phyloP scores from a whole-genome alignment of 1,140 invertebrate species.

The Euschistus heros region DNA sequence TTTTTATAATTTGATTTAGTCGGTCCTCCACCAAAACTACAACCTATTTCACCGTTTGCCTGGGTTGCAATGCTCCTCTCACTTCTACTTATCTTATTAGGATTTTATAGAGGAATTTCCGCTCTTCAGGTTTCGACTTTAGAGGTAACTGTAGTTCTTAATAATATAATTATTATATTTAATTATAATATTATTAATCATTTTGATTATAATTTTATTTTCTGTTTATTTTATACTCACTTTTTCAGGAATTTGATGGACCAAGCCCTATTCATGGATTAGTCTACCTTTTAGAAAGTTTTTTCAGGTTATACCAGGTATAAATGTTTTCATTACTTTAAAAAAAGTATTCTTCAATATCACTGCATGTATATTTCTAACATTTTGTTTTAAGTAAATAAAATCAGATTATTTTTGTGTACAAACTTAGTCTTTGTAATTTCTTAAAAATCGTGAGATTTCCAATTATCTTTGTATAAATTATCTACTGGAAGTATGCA shows the following conservation, averaged over 20 bases:
- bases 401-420: too few species aligned
- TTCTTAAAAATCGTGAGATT: too few species aligned
- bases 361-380: slow-evolving; percentile 10
- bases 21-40: slow-evolving; percentile 28
- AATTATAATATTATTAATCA: not conserved
- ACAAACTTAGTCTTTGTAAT: too few species aligned
- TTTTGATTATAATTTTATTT: not conserved
- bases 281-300: slow-evolving; percentile 28
- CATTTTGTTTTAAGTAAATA: slow-evolving; percentile 13
- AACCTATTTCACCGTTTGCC: slow-evolving; percentile 28
- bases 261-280: slow-evolving; percentile 28
- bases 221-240: not conserved
- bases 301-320: slow-evolving; percentile 28
- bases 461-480: too few species aligned
- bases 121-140: slow-evolving; percentile 26
- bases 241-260: slow-evolving; percentile 28
- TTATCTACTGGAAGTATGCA: too few species aligned
- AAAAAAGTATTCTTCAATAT: too few species aligned
- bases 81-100: slow-evolving; percentile 22
- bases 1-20: slow-evolving; percentile 23
- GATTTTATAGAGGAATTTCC: slow-evolving; percentile 26
- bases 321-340: not conserved
- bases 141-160: slow-evolving; percentile 17
- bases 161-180: not conserved
- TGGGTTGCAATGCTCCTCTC: slow-evolving; percentile 24